Conservation (phyloP, 2,113 vertebrate species). For the Phaetusa simplex region DNA sequence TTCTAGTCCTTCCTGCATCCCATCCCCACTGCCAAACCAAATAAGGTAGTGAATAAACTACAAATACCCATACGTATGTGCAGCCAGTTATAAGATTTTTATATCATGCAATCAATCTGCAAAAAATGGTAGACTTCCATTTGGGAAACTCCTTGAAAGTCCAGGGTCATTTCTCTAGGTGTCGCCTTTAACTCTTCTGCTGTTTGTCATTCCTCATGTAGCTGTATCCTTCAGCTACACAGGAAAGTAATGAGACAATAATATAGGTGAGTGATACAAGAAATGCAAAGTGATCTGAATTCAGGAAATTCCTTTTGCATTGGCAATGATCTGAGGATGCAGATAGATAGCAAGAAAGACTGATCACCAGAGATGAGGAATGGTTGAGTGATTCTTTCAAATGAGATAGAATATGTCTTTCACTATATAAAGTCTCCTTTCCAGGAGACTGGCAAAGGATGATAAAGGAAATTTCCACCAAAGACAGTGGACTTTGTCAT, state of each 20-base stretch:
- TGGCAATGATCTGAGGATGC: not conserved
- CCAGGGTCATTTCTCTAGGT: not conserved
- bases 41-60: not conserved
- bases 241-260: not conserved
- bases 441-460: not conserved
- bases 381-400: not conserved
- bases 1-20: not conserved
- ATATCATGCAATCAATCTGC: not conserved
- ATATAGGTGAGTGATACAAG: fast-evolving
- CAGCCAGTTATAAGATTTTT: not conserved
- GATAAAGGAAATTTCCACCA: not conserved
- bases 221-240: not conserved
- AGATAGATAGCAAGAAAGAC: not conserved
- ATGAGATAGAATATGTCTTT: not conserved
- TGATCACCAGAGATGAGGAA: not conserved
- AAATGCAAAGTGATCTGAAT: not conserved
- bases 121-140: not conserved
- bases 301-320: not conserved
- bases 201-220: not conserved
- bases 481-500: constrained; percentile 25
- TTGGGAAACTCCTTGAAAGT: not conserved
- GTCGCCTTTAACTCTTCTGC: not conserved
- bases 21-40: not conserved
- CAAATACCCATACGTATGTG: not conserved
- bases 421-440: not conserved